A percentile compares a stretch with the other conserved stretches of the same genome.
These are phyloP conservation scores for Tetraneura akinire DNA, from an alignment of 1,140 invertebrate species.

Conservation along the genomic window DNA sequence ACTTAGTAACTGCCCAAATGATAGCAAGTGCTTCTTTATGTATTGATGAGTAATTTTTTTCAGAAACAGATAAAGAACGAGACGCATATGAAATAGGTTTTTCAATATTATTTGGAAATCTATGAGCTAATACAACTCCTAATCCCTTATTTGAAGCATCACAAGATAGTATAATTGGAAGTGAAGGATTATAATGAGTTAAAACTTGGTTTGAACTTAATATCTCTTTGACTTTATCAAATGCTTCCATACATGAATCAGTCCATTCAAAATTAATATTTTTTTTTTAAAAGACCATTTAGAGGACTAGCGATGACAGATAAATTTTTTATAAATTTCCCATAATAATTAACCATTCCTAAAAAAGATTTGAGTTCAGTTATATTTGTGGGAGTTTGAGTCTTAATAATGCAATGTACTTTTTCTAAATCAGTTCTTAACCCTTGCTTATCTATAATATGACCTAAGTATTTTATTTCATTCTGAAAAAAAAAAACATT, in stretches of 20 bases:
- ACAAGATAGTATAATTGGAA: neutral
- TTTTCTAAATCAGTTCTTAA: neutral
- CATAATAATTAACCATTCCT: conserved; percentile 4
- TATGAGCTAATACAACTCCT: conserved; percentile 52
- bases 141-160: neutral
- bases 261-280: neutral
- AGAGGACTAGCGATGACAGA: neutral
- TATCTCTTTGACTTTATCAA: neutral
- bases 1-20: conserved; percentile 62
- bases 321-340: neutral
- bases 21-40: too few species aligned
- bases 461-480: neutral
- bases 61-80: conserved; percentile 58
- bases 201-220: neutral
- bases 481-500: neutral
- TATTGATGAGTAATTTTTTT: conserved; percentile 61
- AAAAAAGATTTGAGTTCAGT: neutral
- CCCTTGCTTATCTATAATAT: neutral
- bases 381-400: neutral
- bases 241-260: neutral
- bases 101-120: conserved; percentile 55
- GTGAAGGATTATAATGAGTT: neutral
- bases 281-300: neutral
- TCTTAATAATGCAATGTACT: neutral
- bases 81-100: conserved; percentile 60